Evolutionary conservation across 2,113 vertebrate species (phyloP).

Genomic region (Larimichthys crocea): DNA sequence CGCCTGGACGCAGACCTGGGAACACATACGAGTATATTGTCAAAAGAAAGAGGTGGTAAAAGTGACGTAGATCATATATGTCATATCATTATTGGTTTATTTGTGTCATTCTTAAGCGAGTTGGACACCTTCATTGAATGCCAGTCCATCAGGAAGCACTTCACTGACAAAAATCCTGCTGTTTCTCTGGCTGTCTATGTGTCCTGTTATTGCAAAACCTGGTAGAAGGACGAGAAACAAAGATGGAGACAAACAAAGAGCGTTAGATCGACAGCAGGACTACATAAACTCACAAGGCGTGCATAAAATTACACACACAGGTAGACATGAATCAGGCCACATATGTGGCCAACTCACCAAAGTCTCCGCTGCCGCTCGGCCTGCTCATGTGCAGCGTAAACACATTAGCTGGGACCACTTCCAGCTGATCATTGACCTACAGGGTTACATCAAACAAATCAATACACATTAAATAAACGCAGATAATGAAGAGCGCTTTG

Average conservation of each 20-base stretch:
- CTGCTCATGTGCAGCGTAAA: constrained; percentile 88
- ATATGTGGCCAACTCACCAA: constrained; percentile 84
- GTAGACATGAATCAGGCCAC: background rate
- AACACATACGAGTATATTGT: background rate
- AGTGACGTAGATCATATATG: background rate
- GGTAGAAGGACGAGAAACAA: constrained; percentile 4
- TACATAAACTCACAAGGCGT: background rate
- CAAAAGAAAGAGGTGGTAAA: background rate
- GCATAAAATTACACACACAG: background rate
- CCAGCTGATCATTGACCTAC: constrained; percentile 90
- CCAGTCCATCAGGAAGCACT: constrained; percentile 89
- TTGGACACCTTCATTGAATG: constrained; percentile 87
- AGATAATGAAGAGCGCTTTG: constrained; percentile 1
- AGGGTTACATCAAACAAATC: constrained; percentile 51
- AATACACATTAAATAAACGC: constrained; percentile 18
- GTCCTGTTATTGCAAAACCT: constrained; percentile 94
- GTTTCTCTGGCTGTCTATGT: constrained; percentile 86
- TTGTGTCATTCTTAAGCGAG: background rate
- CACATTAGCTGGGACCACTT: constrained; percentile 87
- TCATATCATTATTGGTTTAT: no score
- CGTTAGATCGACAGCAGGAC: background rate
- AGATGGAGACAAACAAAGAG: background rate
- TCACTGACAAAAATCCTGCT: constrained; percentile 91
- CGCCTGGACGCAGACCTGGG: constrained; percentile 89
- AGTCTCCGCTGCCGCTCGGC: constrained; percentile 84